Base-by-base conservation (phyloP, 2,113 vertebrate genomes). In the Zootoca vivipara region DNA sequence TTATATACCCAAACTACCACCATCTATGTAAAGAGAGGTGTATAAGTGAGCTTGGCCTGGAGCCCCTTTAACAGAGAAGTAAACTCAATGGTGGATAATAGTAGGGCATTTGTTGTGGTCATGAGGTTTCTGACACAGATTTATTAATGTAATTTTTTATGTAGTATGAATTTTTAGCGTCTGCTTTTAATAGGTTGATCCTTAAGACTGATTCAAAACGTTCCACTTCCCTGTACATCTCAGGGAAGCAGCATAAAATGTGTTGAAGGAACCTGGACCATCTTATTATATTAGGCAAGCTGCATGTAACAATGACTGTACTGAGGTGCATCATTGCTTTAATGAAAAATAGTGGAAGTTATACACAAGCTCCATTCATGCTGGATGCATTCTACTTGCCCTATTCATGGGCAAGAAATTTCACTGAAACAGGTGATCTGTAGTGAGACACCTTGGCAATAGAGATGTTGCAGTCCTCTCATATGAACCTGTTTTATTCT, bases 401-500 rank as follows among this genome's bases (percentile, higher is more conserved):
- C 40, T 40, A 40, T 40, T 40, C 40, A 40, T 87, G 5, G 26
- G 62, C 0, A 0, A 0, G 16, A 85, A 3, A 42, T 79, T 78
- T 40, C 42, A 70, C 83, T 78, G 22, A 58, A 62, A 38, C n/a
- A 35, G 67, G 7, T 35, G 24, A 64, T 40, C 40, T 40, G 18
- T 22, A 3, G 86, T 26, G 77, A 87, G 72, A 6, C 35, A 40
- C 12, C 13, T 46, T 26, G 24, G 8, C 10, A 30, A 18, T 26
- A 46, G 2, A 85, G 30, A 30, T 52, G 2, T 77, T 86, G 5
- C 0, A 1, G 20, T 46, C 56, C 52, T 52, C 20, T 87, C 88
- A 78, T 62, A 1, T 0, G 16, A 62, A 7, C 74, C 16, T 0
- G 0, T 4, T 28, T 83, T 46, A 18, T 87, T n/a, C 85, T 8